Evolutionary conservation across 2,888 invertebrate species (phyloP), one percentile per base, ranked within the genome.

Genomic region (Oscheius myriophilus): DNA sequence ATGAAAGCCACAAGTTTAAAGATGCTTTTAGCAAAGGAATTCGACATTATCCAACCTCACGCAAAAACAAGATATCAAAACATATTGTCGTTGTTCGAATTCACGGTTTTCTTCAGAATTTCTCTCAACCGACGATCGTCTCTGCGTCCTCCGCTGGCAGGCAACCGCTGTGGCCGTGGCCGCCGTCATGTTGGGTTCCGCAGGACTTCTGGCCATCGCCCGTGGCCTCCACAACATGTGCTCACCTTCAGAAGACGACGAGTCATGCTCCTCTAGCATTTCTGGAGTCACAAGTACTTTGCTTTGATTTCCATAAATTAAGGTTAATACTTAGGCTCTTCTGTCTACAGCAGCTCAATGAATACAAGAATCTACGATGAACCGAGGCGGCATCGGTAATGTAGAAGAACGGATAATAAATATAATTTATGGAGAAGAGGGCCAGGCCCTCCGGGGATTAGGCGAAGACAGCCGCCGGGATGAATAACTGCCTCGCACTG

Each of bases 101-200:
- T n/a, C n/a, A n/a, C n/a, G n/a, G n/a, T n/a, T n/a, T n/a, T n/a
- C n/a, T 61, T 46, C 39, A 61, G 61, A 61, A 39, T 61, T 61
- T 33, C 39, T 63, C 14, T 11, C 63, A 4, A 41, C 41, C 16
- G 63, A 53, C 11, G 63, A 63, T 2, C 21, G 25, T 14, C 52
- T 63, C 21, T 63, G 63, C 41, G 23, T 63, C 16, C 16, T 63
- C 21, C 52, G 53, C n/a, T 63, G 63, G 63, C 63, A 63, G 33
- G 63, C 53, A 4, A 53, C 63, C 21, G 63, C 63, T 16, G 52
- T 23, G 14, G 63, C 43, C 1, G 39, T 53, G 21, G 63, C 23
- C n/a, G 39, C 21, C 25, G 42, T 39, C 33, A 52, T 63, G 21
- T 16, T 63, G 33, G 52, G 42, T 1, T 18, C 53, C 9, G 53